Evolutionary conservation across 2,888 invertebrate species (phyloP).

Genomic region (Pantelozetes paolii): DNA sequence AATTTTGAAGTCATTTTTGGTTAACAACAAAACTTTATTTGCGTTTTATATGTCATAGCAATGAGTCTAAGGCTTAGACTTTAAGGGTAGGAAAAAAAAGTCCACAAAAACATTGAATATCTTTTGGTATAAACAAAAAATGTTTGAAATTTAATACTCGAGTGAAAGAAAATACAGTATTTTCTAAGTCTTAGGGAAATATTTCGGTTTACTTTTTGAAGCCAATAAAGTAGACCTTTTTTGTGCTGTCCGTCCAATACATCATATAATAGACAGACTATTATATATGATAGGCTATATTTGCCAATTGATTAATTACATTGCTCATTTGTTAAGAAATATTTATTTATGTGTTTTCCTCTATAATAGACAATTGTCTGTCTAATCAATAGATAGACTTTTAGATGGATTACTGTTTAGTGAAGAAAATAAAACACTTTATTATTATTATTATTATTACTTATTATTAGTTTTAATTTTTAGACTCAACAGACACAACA

Average conservation of each 20-base stretch:
- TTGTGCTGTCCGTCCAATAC: constrained; percentile 12
- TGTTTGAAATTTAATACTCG: constrained; percentile 7
- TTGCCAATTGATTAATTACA: constrained; percentile 9
- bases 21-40: too few species aligned
- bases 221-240: not conserved
- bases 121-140: not conserved
- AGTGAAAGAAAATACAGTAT: not conserved
- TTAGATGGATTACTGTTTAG: not conserved
- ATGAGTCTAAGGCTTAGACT: too few species aligned
- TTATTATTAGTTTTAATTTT: constrained; percentile 12
- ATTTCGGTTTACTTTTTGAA: not conserved
- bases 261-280: not conserved
- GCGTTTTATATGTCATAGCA: too few species aligned
- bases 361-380: not conserved
- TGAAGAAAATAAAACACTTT: not conserved
- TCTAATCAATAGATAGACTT: constrained; percentile 5
- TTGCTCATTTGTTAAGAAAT: constrained; percentile 5
- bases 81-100: too few species aligned
- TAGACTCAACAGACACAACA: not conserved
- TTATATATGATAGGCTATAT: not conserved
- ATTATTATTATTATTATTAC: not conserved
- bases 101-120: too few species aligned
- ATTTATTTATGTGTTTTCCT: not conserved
- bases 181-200: not conserved
- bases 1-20: too few species aligned